Evolutionary conservation across 1,140 invertebrate genomes (phyloP).

Genomic region (Lanistes nyassanus): DNA sequence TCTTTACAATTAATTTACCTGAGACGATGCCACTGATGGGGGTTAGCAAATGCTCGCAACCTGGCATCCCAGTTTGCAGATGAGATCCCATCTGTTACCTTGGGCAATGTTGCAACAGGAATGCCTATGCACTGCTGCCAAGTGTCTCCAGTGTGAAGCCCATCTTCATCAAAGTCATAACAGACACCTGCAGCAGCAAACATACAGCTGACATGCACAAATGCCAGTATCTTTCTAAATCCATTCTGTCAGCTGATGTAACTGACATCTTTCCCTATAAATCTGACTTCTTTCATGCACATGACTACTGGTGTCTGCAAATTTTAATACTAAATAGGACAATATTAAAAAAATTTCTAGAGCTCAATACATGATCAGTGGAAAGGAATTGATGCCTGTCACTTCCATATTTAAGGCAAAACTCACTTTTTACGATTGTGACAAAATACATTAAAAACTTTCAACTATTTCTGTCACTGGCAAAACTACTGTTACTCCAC

Average conservation of each 20-base stretch:
- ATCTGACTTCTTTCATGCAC: no score
- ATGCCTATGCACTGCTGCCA: conserved; percentile 18
- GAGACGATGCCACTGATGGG: background rate
- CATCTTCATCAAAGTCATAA: conserved; percentile 27
- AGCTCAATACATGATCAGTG: background rate
- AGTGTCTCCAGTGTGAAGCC: conserved; percentile 7
- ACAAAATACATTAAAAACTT: no score
- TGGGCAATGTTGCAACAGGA: background rate
- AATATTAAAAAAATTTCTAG: background rate
- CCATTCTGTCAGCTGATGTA: no score
- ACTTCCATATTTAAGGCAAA: no score
- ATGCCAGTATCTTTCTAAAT: no score
- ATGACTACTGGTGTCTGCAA: no score
- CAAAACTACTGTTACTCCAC: no score
- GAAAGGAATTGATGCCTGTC: no score
- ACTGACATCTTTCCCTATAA: no score
- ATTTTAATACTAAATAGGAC: background rate
- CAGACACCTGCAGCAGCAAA: conserved; percentile 8
- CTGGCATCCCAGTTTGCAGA: conserved; percentile 5
- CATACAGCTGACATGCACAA: no score
- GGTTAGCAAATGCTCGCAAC: conserved; percentile 1
- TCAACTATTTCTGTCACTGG: no score
- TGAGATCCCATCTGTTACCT: background rate
- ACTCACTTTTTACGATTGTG: no score
- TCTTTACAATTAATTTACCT: background rate